Base-by-base conservation (phyloP, 2,797 vertebrate genomes). In the Perodicticus potto region DNA sequence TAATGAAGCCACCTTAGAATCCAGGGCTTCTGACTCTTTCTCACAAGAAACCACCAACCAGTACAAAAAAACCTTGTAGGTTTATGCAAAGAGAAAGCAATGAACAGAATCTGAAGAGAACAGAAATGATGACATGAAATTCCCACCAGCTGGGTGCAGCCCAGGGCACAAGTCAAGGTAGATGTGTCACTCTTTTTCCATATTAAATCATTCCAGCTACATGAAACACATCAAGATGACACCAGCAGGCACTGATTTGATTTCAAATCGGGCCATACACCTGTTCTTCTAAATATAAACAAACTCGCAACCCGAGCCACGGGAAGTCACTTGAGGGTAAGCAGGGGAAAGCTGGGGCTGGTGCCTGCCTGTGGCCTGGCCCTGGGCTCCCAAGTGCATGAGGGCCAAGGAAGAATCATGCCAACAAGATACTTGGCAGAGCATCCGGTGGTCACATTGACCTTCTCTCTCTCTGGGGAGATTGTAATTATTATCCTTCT, bases 241-340 rank as follows among this genome's bases (percentile, higher is more conserved):
- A 81, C 93, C 97, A 97, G 88, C 94, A 96, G 95, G 96, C 97
- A 83, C 94, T 97, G 97, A 97, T 97, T 97, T 97, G 97, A 98
- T 98, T 98, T 97, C 97, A 96, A 96, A 94, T 25, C 12, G 72
- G 80, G 93, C 91, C 97, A 86, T 69, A 97, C 98, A 99, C 98
- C 98, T 99, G 99, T 98, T 98, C 92, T 86, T 98, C 98, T 98
- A 98, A 98, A 98, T 98, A 98, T 98, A 98, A 98, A 81, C 93
- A 95, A 94, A 96, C 96, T 91, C 97, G 98, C 94, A 98, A 98
- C 95, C 87, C 73, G 97, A 99, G 82, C 97, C 0, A 0, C 37
- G 86, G 96, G 97, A 95, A 19, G 5, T 97, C 95, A 76, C 94
- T 97, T 87, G 67, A 97, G 95, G 81, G 76, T 94, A 91, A 97